These are phyloP conservation scores for Achroia grisella DNA, from an alignment of 1,140 invertebrate species.

Conservation along the genomic window DNA sequence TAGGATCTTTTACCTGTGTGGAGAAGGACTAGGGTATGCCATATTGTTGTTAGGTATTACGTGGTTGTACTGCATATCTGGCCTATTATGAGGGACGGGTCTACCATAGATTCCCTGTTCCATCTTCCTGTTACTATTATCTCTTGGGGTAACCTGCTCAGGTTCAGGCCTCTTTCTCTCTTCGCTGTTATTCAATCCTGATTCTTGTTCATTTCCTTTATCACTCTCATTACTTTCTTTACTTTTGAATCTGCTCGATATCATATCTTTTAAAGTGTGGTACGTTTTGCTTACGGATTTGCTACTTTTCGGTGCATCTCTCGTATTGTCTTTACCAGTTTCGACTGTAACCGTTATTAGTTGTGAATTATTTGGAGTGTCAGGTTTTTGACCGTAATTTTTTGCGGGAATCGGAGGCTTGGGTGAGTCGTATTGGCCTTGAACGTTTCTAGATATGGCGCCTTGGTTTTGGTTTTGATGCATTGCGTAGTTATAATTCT, in stretches of 20 bases:
- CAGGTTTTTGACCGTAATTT: slow-evolving; percentile 52
- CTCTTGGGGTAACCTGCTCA: slow-evolving; percentile 47
- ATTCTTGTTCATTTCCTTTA: slow-evolving; percentile 73
- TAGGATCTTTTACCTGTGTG: slow-evolving; percentile 33
- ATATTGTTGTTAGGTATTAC: slow-evolving; percentile 53
- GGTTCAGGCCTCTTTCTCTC: slow-evolving; percentile 75
- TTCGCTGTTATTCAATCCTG: slow-evolving; percentile 78
- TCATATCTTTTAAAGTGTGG: slow-evolving; percentile 89
- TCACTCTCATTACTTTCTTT: slow-evolving; percentile 74
- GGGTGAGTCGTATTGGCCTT: slow-evolving; percentile 55
- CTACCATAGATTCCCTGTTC: slow-evolving; percentile 76
- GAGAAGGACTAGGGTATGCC: slow-evolving; percentile 58
- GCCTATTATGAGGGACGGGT: slow-evolving; percentile 72
- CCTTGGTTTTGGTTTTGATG: slow-evolving; percentile 54
- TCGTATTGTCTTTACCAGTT: slow-evolving; percentile 67
- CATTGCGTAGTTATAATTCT: slow-evolving; percentile 63
- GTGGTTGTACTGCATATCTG: slow-evolving; percentile 60
- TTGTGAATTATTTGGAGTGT: slow-evolving; percentile 63
- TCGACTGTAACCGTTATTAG: slow-evolving; percentile 71
- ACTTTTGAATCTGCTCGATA: slow-evolving; percentile 85
- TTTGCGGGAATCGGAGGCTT: slow-evolving; percentile 64
- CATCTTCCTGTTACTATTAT: slow-evolving; percentile 44
- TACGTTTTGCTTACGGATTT: slow-evolving; percentile 84
- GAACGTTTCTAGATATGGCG: slow-evolving; percentile 39
- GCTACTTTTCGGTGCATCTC: slow-evolving; percentile 75